phyloP scores from a whole-genome alignment of 2,888 invertebrate genomes.

The Heteropelma amictum region DNA sequence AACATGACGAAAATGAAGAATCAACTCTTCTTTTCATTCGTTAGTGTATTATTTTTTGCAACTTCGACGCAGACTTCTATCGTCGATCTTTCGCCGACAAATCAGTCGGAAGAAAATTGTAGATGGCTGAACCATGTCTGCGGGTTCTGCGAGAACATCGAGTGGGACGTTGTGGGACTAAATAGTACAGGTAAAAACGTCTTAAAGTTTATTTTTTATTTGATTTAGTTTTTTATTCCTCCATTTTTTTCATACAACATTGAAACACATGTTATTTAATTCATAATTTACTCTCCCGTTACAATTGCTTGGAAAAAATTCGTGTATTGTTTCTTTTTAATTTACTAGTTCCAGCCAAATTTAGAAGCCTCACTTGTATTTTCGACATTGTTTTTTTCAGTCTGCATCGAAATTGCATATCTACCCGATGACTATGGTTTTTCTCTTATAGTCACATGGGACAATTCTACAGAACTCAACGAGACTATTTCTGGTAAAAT shows the following conservation, averaged over 20 bases:
- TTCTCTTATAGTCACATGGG: slow-evolving; percentile 66
- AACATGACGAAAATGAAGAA: slow-evolving; percentile 14
- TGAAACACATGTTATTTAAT: neutral
- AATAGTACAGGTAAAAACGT: slow-evolving; percentile 44
- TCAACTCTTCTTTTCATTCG: neutral
- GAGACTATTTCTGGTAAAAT: slow-evolving; percentile 70
- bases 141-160: slow-evolving; percentile 37
- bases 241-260: neutral
- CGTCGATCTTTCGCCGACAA: neutral
- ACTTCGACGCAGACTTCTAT: neutral
- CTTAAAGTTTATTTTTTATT: too few relatives aligned
- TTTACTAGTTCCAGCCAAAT: neutral
- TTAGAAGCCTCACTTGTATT: neutral
- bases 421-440: slow-evolving; percentile 68
- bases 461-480: slow-evolving; percentile 64
- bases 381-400: slow-evolving; percentile 57
- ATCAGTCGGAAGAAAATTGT: neutral
- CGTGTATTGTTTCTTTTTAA: neutral
- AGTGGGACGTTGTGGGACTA: neutral
- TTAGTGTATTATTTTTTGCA: neutral
- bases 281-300: neutral
- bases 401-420: slow-evolving; percentile 69
- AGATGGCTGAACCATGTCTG: slow-evolving; percentile 34
- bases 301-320: neutral
- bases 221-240: neutral